Conservation (phyloP, 2,888 invertebrate species). For the Rhagonycha lutea region DNA sequence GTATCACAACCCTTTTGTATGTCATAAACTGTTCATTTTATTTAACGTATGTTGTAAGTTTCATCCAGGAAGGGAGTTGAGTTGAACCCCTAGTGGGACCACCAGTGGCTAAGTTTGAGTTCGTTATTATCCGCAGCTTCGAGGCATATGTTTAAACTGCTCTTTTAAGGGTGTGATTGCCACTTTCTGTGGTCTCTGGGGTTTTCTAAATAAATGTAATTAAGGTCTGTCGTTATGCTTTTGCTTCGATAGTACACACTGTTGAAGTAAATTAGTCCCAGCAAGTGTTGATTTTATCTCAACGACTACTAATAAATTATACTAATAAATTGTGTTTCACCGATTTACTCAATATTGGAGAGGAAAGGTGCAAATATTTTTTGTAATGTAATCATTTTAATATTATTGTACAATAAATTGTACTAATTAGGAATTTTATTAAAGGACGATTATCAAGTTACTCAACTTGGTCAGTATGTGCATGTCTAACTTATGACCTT, state of each 20-base stretch:
- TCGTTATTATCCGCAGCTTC: conserved; percentile 15
- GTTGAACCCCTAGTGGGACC: conserved; percentile 16
- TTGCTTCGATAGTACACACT: background rate
- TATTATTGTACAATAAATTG: no score
- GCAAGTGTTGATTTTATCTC: background rate
- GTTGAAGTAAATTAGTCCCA: background rate
- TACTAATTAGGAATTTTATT: no score
- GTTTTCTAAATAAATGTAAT: conserved; percentile 29
- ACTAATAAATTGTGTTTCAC: background rate
- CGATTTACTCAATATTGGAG: no score
- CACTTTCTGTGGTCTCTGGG: conserved; percentile 21
- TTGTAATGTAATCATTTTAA: background rate
- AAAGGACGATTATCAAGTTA: no score
- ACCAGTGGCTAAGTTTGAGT: conserved; percentile 14
- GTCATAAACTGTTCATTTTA: conserved; percentile 6
- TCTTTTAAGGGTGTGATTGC: conserved; percentile 28
- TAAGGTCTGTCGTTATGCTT: conserved; percentile 1
- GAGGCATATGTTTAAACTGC: conserved; percentile 31
- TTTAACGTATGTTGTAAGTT: conserved; percentile 1
- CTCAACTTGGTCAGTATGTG: no score
- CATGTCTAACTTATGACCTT: no score
- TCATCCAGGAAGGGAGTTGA: background rate
- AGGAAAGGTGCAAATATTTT: background rate
- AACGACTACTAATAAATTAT: background rate
- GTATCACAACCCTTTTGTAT: background rate